A percentile compares a stretch with the other conserved stretches of the same genome.
phyloP scores from a whole-genome alignment of 1,140 invertebrate genomes.

The Cydia pomonella region DNA sequence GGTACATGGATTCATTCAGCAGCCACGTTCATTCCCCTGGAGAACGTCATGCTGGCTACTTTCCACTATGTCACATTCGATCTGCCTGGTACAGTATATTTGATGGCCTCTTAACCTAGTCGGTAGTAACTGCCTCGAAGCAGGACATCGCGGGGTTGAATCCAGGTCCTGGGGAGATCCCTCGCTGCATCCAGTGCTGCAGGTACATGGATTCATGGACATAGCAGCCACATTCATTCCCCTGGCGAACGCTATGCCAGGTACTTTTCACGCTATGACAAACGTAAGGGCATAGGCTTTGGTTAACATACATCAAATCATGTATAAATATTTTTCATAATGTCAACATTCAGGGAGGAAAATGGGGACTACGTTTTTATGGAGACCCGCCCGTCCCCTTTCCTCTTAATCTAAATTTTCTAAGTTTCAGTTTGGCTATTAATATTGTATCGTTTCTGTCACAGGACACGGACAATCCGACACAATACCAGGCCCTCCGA shows the following conservation, averaged over 20 bases:
- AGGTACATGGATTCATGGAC: conserved; percentile 34
- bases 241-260: not conserved
- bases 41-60: not conserved
- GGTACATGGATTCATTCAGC: conserved; percentile 33
- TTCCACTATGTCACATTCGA: conserved; percentile 35
- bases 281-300: too few species aligned
- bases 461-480: not conserved
- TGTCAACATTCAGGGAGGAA: too few species aligned
- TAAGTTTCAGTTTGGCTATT: not conserved
- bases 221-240: conserved; percentile 34
- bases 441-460: not conserved
- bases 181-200: not conserved
- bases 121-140: too few species aligned
- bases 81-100: conserved; percentile 22
- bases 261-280: not conserved
- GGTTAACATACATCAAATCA: too few species aligned
- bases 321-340: too few species aligned
- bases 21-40: conserved; percentile 33
- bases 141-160: too few species aligned
- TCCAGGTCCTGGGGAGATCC: conserved; percentile 34
- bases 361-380: too few species aligned
- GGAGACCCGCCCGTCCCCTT: too few species aligned
- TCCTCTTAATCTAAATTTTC: too few species aligned
- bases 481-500: not conserved
- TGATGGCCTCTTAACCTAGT: not conserved